These are phyloP conservation scores for Drosophila subpulchrella DNA, from an alignment of 1,140 invertebrate genomes.

Conservation along the genomic window DNA sequence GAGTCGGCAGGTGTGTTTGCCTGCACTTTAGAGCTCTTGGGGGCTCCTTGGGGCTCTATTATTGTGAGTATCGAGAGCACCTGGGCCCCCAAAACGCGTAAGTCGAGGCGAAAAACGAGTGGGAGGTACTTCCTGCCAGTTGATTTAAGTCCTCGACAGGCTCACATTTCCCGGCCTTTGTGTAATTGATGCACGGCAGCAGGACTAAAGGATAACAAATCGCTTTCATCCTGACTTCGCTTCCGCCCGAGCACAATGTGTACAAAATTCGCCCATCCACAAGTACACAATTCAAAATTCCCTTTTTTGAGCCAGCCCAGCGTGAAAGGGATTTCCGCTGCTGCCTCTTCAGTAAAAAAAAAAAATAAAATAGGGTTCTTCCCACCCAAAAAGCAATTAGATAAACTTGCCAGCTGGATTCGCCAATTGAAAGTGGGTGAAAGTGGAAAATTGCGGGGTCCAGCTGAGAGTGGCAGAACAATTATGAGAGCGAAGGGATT, in stretches of 20 bases:
- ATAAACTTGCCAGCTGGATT: constrained; percentile 65
- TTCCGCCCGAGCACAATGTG: constrained; percentile 37
- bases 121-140: constrained; percentile 41
- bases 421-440: constrained; percentile 59
- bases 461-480: constrained; percentile 53
- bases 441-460: constrained; percentile 18
- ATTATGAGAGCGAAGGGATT: constrained; percentile 39
- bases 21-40: constrained; percentile 74
- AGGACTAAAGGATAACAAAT: constrained; percentile 69
- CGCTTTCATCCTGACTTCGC: constrained; percentile 60
- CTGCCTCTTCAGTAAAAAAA: constrained; percentile 17
- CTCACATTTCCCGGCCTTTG: constrained; percentile 62
- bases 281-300: constrained; percentile 63
- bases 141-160: constrained; percentile 59
- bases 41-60: constrained; percentile 68
- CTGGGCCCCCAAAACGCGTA: constrained; percentile 15
- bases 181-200: constrained; percentile 53
- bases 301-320: constrained; percentile 49
- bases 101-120: background rate
- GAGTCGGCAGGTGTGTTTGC: constrained; percentile 34
- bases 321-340: constrained; percentile 66
- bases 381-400: constrained; percentile 67
- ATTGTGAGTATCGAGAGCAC: constrained; percentile 75
- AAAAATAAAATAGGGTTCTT: background rate
- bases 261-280: constrained; percentile 15